Conservation (phyloP, 2,797 vertebrate species). For the Eremophila alpestris region DNA sequence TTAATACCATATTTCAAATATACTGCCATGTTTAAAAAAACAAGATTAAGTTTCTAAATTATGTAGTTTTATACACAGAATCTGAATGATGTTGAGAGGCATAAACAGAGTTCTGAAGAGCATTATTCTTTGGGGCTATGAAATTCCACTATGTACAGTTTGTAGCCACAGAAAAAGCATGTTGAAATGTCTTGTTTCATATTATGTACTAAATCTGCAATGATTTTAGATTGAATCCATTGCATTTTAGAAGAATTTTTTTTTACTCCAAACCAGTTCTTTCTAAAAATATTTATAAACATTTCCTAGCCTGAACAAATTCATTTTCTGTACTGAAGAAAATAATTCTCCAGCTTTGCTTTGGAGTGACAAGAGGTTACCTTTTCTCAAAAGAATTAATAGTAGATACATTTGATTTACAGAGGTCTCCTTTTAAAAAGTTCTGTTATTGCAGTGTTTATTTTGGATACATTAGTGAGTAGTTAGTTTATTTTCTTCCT, state of each 20-base stretch:
- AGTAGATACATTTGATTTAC: not conserved
- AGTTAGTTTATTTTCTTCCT: not conserved
- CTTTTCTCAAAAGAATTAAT: not conserved
- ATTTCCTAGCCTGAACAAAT: slow-evolving; percentile 34
- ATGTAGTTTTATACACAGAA: slow-evolving; percentile 74
- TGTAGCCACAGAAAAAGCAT: slow-evolving; percentile 49
- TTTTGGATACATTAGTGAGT: not conserved
- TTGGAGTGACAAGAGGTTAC: not conserved
- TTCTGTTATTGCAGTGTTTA: not conserved
- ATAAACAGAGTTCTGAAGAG: slow-evolving; percentile 71
- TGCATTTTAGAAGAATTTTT: slow-evolving; percentile 57
- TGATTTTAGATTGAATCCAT: slow-evolving; percentile 47
- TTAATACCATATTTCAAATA: slow-evolving; percentile 75
- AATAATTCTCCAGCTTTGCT: slow-evolving; percentile 9
- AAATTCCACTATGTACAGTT: slow-evolving; percentile 56
- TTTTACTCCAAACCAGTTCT: slow-evolving; percentile 44
- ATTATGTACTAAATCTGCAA: slow-evolving; percentile 4
- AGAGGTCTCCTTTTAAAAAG: not conserved
- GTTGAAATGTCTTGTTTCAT: slow-evolving; percentile 44
- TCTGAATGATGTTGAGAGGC: slow-evolving; percentile 70
- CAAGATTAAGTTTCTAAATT: slow-evolving; percentile 74
- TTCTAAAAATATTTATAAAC: slow-evolving; percentile 67
- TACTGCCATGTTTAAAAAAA: slow-evolving; percentile 76
- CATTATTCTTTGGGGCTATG: slow-evolving; percentile 53
- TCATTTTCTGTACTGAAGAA: slow-evolving; percentile 37